Evolutionary conservation across 1,140 invertebrate species (phyloP).

Genomic region (Tetragnatha versicolor): DNA sequence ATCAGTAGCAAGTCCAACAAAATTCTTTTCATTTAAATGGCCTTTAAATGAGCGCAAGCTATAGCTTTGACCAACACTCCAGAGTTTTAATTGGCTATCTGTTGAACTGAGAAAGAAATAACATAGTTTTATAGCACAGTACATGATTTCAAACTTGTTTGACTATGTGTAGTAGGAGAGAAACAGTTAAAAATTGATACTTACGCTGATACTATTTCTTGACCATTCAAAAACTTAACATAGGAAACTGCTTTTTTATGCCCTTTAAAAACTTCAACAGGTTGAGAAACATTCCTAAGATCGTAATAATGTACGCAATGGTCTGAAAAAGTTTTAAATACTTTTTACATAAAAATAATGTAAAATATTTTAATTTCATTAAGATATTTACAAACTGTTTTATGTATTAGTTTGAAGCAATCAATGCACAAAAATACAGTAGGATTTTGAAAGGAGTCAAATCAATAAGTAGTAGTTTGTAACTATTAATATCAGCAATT

Average conservation of each 20-base stretch:
- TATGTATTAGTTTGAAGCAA: too few species aligned
- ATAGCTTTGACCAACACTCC: slow-evolving; percentile 83
- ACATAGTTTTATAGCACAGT: too few species aligned
- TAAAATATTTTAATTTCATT: too few species aligned
- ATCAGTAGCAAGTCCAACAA: slow-evolving; percentile 94
- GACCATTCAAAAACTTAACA: slow-evolving; percentile 89
- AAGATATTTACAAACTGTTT: too few species aligned
- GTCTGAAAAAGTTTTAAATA: too few species aligned
- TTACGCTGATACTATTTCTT: slow-evolving; percentile 88
- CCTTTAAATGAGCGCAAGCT: slow-evolving; percentile 89
- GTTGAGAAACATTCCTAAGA: slow-evolving; percentile 82
- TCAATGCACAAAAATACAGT: too few species aligned
- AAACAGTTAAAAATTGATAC: slow-evolving; percentile 58
- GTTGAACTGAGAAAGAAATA: slow-evolving; percentile 77
- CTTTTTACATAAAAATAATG: too few species aligned
- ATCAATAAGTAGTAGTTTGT: too few species aligned
- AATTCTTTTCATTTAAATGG: slow-evolving; percentile 96
- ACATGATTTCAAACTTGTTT: too few species aligned
- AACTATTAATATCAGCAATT: too few species aligned
- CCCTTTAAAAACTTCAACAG: slow-evolving; percentile 86
- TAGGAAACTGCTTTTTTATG: slow-evolving; percentile 96
- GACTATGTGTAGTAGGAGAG: too few species aligned
- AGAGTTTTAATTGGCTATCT: slow-evolving; percentile 92
- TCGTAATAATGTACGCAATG: slow-evolving; percentile 98
- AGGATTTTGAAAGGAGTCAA: too few species aligned